phyloP scores from a whole-genome alignment of 2,797 vertebrate species.

The Muscicapa striata region DNA sequence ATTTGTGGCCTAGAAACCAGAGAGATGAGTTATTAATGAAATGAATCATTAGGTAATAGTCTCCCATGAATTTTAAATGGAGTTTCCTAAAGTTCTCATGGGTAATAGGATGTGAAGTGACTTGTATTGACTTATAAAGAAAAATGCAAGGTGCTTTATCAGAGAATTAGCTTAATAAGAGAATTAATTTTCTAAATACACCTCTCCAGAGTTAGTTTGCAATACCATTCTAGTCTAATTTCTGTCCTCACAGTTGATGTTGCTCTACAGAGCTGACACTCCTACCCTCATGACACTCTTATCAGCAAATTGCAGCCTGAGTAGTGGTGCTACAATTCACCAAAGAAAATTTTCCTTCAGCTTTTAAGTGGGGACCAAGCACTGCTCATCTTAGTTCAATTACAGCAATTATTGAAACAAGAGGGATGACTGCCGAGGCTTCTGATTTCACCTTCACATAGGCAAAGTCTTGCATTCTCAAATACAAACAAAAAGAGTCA shows the following conservation, averaged over 20 bases:
- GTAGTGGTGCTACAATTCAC: not conserved
- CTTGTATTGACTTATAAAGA: not conserved
- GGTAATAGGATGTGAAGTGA: conserved; percentile 9
- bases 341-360: not conserved
- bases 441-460: not conserved
- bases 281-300: not conserved
- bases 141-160: conserved; percentile 4
- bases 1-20: conserved; percentile 4
- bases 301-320: not conserved
- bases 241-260: not conserved
- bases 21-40: conserved; percentile 24
- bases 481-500: not conserved
- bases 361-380: not conserved
- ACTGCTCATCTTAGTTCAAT: not conserved
- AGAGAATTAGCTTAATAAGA: conserved; percentile 22
- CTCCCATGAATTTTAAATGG: conserved; percentile 29
- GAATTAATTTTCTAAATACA: conserved; percentile 15
- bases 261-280: not conserved
- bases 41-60: conserved; percentile 20
- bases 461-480: not conserved
- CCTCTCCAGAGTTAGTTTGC: not conserved
- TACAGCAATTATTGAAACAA: not conserved
- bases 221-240: not conserved
- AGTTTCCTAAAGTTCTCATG: conserved; percentile 1
- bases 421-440: not conserved